Evolutionary conservation across 2,113 vertebrate genomes (phyloP).

Genomic region (Xerus inauris): DNA sequence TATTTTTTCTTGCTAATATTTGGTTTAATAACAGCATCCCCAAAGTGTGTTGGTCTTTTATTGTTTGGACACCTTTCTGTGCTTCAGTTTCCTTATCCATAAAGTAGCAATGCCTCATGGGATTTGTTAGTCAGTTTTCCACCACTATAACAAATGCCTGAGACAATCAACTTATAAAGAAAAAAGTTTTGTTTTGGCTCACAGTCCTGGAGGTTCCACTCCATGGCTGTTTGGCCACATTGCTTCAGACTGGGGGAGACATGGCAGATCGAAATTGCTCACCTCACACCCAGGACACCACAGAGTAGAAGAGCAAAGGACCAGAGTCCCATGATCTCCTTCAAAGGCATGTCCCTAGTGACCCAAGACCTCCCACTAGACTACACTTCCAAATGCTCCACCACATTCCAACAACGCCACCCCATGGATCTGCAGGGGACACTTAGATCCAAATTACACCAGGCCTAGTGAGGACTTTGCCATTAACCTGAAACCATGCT

Average conservation of each 20-base stretch:
- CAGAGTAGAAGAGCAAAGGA: neutral
- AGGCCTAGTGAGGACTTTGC: neutral
- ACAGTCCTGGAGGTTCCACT: neutral
- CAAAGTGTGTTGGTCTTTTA: neutral
- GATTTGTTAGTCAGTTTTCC: neutral
- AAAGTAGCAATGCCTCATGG: neutral
- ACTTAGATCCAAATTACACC: neutral
- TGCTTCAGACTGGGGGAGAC: neutral
- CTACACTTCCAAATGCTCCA: neutral
- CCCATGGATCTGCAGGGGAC: neutral
- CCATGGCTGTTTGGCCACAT: neutral
- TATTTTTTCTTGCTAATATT: conserved; percentile 23
- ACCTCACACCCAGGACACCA: neutral
- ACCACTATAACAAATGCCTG: neutral
- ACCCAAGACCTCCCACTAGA: neutral
- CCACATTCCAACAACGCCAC: neutral
- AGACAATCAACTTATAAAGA: too few species aligned
- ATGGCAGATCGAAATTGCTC: neutral
- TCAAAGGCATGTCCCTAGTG: neutral
- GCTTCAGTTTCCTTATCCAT: neutral
- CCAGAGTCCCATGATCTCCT: neutral
- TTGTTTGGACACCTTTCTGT: neutral
- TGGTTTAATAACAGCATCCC: neutral
- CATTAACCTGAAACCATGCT: neutral
- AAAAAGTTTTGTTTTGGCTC: too few species aligned